A percentile compares a stretch with the other conserved stretches of the same genome.
phyloP scores from a whole-genome alignment of 1,140 invertebrate genomes.

The Latrodectus geometricus region DNA sequence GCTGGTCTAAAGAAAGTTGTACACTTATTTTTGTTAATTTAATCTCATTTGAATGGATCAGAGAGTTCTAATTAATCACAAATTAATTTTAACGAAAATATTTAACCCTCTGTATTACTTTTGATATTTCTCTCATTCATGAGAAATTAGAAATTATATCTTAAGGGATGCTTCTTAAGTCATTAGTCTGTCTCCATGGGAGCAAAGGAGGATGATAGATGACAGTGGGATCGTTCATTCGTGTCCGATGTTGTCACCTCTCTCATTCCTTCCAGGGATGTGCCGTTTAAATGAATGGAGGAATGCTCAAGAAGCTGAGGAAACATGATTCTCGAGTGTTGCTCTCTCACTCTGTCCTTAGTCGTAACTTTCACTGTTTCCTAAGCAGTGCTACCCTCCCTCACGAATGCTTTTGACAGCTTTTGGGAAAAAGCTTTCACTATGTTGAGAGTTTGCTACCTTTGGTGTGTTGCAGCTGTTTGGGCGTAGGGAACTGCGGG shows the following conservation, averaged over 20 bases:
- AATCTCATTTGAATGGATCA: too few relatives aligned
- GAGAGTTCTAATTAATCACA: too few relatives aligned
- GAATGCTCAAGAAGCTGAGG: constrained; percentile 10
- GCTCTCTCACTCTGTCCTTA: background rate
- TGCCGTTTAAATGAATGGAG: constrained; percentile 14
- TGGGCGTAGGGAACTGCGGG: background rate
- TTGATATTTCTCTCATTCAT: background rate
- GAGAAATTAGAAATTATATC: background rate
- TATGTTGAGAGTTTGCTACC: background rate
- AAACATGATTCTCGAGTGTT: constrained; percentile 21
- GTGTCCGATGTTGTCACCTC: constrained; percentile 48
- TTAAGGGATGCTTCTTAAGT: background rate
- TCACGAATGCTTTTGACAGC: background rate
- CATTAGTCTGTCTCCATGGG: constrained; percentile 45
- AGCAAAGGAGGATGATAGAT: constrained; percentile 33
- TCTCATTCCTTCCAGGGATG: constrained; percentile 11
- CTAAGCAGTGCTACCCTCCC: background rate
- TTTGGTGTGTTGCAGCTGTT: constrained; percentile 29
- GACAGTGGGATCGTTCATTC: constrained; percentile 33
- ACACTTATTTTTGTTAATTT: too few relatives aligned
- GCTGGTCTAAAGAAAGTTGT: too few relatives aligned
- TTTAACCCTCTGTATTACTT: too few relatives aligned
- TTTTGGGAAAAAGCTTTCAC: background rate
- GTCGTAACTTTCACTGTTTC: background rate
- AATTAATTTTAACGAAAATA: too few relatives aligned